Evolutionary conservation across 2,113 vertebrate genomes (phyloP).

Genomic region (Colaptes auratus): DNA sequence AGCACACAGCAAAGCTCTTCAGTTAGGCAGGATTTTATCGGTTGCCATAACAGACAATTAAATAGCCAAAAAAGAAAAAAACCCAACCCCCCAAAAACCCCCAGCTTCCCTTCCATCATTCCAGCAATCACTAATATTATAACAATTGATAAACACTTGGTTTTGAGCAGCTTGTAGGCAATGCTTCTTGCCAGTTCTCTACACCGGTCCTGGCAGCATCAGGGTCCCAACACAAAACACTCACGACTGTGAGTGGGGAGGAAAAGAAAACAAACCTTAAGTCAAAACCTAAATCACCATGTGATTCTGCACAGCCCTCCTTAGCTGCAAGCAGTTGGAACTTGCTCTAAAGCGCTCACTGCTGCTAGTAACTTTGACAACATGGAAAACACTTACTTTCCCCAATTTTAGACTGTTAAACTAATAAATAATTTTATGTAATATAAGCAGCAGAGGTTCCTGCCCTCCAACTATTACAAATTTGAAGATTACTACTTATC

Average conservation of each 20-base stretch:
- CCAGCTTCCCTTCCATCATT: neutral
- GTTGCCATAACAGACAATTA: neutral
- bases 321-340: neutral
- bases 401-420: neutral
- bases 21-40: neutral
- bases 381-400: neutral
- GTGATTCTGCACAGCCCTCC: neutral
- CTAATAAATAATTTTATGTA: neutral
- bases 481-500: neutral
- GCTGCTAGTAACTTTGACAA: neutral
- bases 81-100: too few relatives aligned
- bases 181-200: neutral
- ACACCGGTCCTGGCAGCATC: neutral
- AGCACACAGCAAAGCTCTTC: neutral
- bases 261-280: neutral
- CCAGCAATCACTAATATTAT: neutral
- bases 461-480: neutral
- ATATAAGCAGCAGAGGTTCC: neutral
- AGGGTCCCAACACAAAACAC: rapidly evolving
- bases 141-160: neutral
- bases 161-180: neutral
- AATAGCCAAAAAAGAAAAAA: neutral
- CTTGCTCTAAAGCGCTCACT: neutral
- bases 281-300: neutral
- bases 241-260: neutral